Base-by-base conservation (phyloP, 2,113 vertebrate genomes). In the Alethe diademata region DNA sequence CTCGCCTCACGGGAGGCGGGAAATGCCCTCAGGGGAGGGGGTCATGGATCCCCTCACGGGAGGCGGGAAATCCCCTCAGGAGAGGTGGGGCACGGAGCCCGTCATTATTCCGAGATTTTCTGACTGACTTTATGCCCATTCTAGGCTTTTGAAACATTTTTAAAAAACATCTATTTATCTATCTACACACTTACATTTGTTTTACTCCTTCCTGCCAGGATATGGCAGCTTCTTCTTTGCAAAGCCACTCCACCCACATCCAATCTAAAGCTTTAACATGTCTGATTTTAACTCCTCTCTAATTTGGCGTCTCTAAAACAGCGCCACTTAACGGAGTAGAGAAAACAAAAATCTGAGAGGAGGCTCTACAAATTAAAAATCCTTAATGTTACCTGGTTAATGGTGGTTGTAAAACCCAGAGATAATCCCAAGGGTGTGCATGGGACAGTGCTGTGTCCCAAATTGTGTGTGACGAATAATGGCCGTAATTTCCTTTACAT, bases 401-500 rank as follows among this genome's bases (percentile, higher is more conserved):
- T 24, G 12, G 10, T 2, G 0, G 23, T 20, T 13, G 56, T 74
- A n/a, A 76, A 57, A 35, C 3, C 6, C 38, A 4, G n/a, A 51
- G 57, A 13, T 19, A 70, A 66, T 25, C 26, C 42, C 43, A 38
- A 18, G 33, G 26, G 20, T 43, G 19, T 43, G 43, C 8, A 19
- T 14, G 25, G 54, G 19, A 64, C 36, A 19, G 24, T 7, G 5
- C 42, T 10, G 6, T 45, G 9, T 11, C 19, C 19, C 61, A n/a
- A 70, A 29, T 7, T 8, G 40, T 1, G 2, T 4, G 22, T 24
- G 13, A 56, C 0, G 0, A 84, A 20, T 12, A 19, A 24, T 17
- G 57, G 18, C 25, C 1, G 0, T 5, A 0, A 28, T 43, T 61
- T 57, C 20, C 19, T 43, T 11, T 13, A 3, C 1, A 0, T 4